Base-by-base conservation (phyloP, 2,797 vertebrate species). In the Pseudopleuronectes americanus region DNA sequence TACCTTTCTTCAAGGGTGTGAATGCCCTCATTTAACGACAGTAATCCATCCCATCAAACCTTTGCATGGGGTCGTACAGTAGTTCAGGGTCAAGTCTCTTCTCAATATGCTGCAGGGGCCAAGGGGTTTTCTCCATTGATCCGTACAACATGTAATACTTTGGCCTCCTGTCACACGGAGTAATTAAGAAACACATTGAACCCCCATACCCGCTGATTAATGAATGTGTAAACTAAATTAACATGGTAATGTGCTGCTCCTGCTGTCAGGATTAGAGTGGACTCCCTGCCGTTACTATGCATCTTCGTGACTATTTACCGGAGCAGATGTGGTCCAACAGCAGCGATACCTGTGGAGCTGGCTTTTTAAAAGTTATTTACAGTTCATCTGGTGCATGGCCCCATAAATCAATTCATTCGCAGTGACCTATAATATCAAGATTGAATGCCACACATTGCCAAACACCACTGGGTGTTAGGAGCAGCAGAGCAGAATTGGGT, bases 201-300 rank as follows among this genome's bases (percentile, higher is more conserved):
- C 60, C 47, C n/a, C n/a, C 8, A 48, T 31, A 57, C 38, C 9
- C 62, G 24, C 45, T 26, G 66, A 55, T 72, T 45, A 81, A 45
- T 0, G 2, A 0, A 5, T 71, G 36, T 60, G 62, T 45, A 59
- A 74, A 67, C 76, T 78, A 49, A 71, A 85, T 72, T 45, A 66
- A 65, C 56, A 77, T 82, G 71, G 65, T 81, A 82, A 80, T 82
- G 58, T 9, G 70, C 24, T 19, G 48, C 57, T 79, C 24, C 23
- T 2, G 8, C 54, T 80, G 76, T 51, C 59, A 12, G 71, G 58
- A 74, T 54, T 52, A 28, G 6, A 58, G 13, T 4, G 1, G 64
- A 78, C 60, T 76, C 61, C 67, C 74, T 36, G 76, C 62, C 49
- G 72, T 71, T 63, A 26, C 60, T 45, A 33, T 16, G 45, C 31